phyloP scores from a whole-genome alignment of 1,140 invertebrate genomes.

The fruit fly (Drosophila melanogaster) region DNA sequence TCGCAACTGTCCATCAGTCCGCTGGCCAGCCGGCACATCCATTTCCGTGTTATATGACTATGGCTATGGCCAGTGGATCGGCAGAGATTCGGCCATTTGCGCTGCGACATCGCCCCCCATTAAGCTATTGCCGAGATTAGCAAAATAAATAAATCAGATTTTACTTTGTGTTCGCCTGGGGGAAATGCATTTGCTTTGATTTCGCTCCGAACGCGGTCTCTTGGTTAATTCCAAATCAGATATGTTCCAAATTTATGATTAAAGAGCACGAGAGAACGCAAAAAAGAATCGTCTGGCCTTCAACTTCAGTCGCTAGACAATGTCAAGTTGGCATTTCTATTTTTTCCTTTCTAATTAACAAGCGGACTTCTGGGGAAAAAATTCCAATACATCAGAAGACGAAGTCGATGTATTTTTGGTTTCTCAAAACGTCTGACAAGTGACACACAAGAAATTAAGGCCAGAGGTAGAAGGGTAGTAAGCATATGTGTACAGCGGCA shows the following conservation, averaged over 20 bases:
- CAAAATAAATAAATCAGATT: conserved; percentile 69
- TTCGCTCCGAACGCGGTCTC: conserved; percentile 30
- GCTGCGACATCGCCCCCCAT: conserved; percentile 27
- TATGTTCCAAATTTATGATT: conserved; percentile 2
- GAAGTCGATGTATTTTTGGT: conserved; percentile 14
- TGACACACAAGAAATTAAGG: conserved; percentile 68
- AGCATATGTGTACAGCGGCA: neutral
- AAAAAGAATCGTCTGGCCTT: conserved; percentile 48
- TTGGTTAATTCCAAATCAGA: conserved; percentile 36
- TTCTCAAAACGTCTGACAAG: conserved; percentile 68
- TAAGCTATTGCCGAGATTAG: conserved; percentile 50
- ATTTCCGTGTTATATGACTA: conserved; percentile 58
- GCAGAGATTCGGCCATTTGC: conserved; percentile 19
- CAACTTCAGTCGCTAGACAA: conserved; percentile 67
- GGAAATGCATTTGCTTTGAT: conserved; percentile 67
- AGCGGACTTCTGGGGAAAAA: conserved; percentile 39
- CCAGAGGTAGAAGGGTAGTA: neutral
- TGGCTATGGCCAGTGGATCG: conserved; percentile 9
- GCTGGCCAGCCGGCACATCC: conserved; percentile 17
- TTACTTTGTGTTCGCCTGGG: conserved; percentile 48
- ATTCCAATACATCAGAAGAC: conserved; percentile 41
- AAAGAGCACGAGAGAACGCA: neutral
- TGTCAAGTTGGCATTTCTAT: conserved; percentile 70
- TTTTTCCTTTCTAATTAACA: conserved; percentile 69
- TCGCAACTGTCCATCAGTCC: conserved; percentile 65